Evolutionary conservation across 2,888 invertebrate genomes (phyloP), one percentile per base, ranked within the genome.

Genomic region (Hartigia nigra): DNA sequence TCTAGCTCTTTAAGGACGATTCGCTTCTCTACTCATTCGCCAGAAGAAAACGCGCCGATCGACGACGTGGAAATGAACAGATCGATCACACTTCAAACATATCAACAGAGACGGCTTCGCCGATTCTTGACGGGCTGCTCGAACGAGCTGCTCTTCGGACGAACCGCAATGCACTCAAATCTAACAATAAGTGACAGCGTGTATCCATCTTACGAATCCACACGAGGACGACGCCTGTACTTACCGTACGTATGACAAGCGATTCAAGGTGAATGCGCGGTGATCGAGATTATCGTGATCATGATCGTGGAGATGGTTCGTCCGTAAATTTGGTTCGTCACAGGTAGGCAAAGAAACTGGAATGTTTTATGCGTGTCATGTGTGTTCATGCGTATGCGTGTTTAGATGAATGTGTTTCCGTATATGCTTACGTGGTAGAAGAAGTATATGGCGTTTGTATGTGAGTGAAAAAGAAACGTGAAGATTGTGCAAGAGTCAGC

Each of bases 1-100:
- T 91, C 85, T 91, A 91, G 90, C 87, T 89, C 85, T 82, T 77
- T 80, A 81, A 83, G 78, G 79, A 75, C 34, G 77, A 84, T 78
- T 80, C 82, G 80, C 81, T 82, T 79, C 80, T 80, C 77, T 82
- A 82, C 83, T 84, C 84, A 79, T 80, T 80, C 80, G 79, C 76
- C 82, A 83, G 84, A 79, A 80, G 75, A 69, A 79, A 75, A 75
- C 74, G 78, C 78, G 37, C 80, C 81, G 81, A 78, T 82, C 80
- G 79, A 77, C 77, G 23, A 55, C 80, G 32, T 80, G 78, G 81
- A 80, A 78, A 78, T 79, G 77, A 75, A 80, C 78, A 23, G 9
- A 55, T 55, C 55, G 55, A 55, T 55, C 55, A 55, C 55, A 55
- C 55, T 23, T 55, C 31, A 72, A 3, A 72, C 72, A 72, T 72